A percentile compares a stretch with the other conserved stretches of the same genome.
Evolutionary conservation across 2,888 invertebrate species (phyloP).

Genomic region (Mamestra brassicae): DNA sequence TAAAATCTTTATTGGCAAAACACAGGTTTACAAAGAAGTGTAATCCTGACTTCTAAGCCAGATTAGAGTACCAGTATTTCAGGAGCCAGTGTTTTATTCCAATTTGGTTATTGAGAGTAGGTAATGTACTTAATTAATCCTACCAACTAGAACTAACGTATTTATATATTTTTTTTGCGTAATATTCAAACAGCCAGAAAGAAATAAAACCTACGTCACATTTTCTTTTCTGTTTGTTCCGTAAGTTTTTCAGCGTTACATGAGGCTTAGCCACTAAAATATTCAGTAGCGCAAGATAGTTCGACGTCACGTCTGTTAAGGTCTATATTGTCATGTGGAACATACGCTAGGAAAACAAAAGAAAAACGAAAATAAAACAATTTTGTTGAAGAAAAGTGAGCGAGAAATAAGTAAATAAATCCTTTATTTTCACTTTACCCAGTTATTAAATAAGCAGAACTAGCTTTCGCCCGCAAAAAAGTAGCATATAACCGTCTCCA

Average conservation of each 20-base stretch:
- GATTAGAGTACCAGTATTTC: too few species aligned
- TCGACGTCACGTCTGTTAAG: slow-evolving; percentile 36
- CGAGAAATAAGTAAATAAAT: background rate
- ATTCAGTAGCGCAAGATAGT: slow-evolving; percentile 50
- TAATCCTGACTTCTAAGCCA: too few species aligned
- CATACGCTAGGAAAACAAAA: slow-evolving; percentile 16
- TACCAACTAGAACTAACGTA: too few species aligned
- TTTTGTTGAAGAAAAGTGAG: background rate
- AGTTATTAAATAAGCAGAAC: too few species aligned
- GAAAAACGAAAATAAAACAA: background rate
- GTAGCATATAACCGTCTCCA: too few species aligned
- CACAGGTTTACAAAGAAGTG: too few species aligned
- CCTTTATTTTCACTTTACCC: background rate
- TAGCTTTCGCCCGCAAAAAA: too few species aligned
- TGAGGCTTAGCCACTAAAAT: slow-evolving; percentile 41
- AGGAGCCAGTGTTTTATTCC: too few species aligned
- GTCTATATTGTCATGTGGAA: slow-evolving; percentile 26
- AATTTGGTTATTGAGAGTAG: too few species aligned
- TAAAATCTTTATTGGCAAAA: too few species aligned
- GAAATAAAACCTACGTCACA: background rate
- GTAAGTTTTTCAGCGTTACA: slow-evolving; percentile 27
- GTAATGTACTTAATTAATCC: too few species aligned
- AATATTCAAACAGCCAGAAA: background rate
- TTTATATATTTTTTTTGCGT: background rate
- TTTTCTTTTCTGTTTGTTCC: slow-evolving; percentile 7